phyloP scores from a whole-genome alignment of 2,797 vertebrate genomes.

The Glossophaga mutica region DNA sequence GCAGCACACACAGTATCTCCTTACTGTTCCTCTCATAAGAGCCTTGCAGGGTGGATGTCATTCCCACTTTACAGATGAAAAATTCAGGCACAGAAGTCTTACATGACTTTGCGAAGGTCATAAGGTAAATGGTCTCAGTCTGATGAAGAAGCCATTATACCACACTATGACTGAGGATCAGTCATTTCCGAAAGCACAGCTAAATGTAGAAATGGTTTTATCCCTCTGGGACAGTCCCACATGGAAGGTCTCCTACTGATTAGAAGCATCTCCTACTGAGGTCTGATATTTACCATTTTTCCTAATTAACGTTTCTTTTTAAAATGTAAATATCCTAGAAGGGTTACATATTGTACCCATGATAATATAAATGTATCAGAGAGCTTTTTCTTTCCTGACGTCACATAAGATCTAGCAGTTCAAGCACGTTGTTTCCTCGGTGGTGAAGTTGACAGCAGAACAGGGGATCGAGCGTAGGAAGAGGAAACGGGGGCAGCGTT shows the following conservation, averaged over 20 bases:
- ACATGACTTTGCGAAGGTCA: background rate
- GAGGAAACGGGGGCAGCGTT: background rate
- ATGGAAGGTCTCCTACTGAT: too few species aligned
- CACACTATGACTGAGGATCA: background rate
- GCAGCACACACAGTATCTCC: background rate
- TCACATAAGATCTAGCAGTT: background rate
- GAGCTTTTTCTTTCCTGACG: background rate
- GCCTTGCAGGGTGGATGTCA: background rate
- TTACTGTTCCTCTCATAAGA: background rate
- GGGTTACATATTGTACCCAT: background rate
- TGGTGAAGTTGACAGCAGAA: background rate
- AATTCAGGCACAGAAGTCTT: background rate
- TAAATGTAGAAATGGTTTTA: background rate
- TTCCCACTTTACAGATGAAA: background rate
- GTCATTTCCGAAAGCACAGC: background rate
- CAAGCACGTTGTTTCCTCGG: background rate
- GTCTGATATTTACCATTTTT: background rate
- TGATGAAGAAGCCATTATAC: background rate
- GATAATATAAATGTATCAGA: background rate
- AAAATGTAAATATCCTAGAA: background rate
- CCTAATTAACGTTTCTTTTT: background rate
- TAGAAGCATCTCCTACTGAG: background rate
- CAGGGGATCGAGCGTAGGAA: background rate
- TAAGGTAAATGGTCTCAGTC: background rate
- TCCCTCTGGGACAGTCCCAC: background rate